These are phyloP conservation scores for Theodoxus fluviatilis DNA, from an alignment of 2,888 invertebrate species.

Conservation along the genomic window DNA sequence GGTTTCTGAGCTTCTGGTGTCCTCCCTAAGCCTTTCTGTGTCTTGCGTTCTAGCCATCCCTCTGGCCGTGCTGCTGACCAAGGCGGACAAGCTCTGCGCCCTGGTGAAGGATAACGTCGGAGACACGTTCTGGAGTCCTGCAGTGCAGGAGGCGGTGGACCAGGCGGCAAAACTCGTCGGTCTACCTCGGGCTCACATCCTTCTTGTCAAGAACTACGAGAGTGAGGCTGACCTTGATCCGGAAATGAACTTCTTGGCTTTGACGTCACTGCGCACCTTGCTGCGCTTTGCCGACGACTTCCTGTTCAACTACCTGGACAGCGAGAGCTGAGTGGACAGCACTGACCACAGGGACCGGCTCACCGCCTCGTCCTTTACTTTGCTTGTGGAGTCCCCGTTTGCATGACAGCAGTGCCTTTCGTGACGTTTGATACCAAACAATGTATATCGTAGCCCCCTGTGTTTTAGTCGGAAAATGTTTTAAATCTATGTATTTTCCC, in stretches of 20 bases:
- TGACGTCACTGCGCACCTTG: constrained; percentile 34
- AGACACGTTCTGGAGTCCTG: constrained; percentile 30
- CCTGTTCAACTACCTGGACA: constrained; percentile 32
- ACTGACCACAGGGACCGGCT: no score
- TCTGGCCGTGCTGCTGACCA: constrained; percentile 39
- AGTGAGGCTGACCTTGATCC: constrained; percentile 34
- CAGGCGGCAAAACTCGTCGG: constrained; percentile 35
- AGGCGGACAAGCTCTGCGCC: constrained; percentile 37
- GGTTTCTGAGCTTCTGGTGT: no score
- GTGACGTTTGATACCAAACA: no score
- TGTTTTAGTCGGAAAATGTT: no score
- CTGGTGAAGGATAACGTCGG: constrained; percentile 31
- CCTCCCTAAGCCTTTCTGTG: no score
- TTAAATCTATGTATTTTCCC: no score
- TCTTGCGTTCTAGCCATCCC: constrained; percentile 39
- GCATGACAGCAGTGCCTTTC: no score
- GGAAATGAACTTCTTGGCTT: constrained; percentile 34
- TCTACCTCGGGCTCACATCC: constrained; percentile 37
- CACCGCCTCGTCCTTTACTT: no score
- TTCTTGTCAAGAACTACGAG: no score
- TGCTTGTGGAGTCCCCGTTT: no score
- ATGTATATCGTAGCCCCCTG: no score
- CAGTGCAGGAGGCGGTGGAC: constrained; percentile 33
- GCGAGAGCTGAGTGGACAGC: no score
- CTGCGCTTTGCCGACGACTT: constrained; percentile 35